Evolutionary conservation across 2,797 vertebrate genomes (phyloP), one percentile per base, ranked within the genome.

Genomic region (Sebastes iracundus): DNA sequence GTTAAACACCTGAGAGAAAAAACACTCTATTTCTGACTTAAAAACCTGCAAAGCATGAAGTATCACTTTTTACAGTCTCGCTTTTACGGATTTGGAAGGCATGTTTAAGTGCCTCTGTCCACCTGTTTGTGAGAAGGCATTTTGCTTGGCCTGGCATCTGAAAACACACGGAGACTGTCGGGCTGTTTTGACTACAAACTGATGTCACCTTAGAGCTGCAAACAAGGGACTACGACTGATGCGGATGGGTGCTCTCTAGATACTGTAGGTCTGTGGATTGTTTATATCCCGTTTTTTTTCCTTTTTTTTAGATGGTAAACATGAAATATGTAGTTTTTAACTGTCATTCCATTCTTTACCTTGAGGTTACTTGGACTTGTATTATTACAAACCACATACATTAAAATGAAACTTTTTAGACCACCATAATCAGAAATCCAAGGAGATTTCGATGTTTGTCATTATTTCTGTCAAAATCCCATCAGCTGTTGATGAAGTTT

Each of bases 131-230:
- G 27, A 32, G 33, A 33, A 3, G 2, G 3, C 18, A 3, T 4
- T 66, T 75, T 56, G 56, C 53, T 59, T 25, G 38, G 61, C 63
- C 63, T 52, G 72, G 10, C 33, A 23, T 60, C 42, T 76, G 20
- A 77, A 75, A 61, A 53, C 12, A 33, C 27, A n/a, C 2, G 18
- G 23, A 42, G 9, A n/a, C 63, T 35, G 30, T 20, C n/a, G 0
- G 10, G 22, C 30, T 88, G 63, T 79, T 85, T 74, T 65, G 18
- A 77, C 46, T 56, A 63, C 52, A 79, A 79, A 74, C 33, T 61
- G 46, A 74, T 64, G 28, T 23, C 71, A 75, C 27, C 79, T 49
- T 35, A 75, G 49, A 64, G 35, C 27, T 60, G 62, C 63, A n/a
- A n/a, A 67, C 52, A 55, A 46, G 30, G 76, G 80, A 64, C 32